These are phyloP conservation scores for Pteria penguin DNA, from an alignment of 2,888 invertebrate species.

Conservation along the genomic window DNA sequence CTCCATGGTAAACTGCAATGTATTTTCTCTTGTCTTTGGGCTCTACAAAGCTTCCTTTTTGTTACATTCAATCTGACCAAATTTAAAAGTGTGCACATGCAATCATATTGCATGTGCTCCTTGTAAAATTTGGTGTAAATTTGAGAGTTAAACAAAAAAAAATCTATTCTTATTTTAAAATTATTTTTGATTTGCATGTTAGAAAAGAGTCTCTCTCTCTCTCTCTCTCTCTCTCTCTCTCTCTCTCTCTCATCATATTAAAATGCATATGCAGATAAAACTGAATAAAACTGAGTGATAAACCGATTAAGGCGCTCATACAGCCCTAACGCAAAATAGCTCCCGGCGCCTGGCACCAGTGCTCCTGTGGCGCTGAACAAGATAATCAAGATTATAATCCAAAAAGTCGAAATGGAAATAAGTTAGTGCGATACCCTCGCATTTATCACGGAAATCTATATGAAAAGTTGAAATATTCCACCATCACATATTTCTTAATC, in stretches of 20 bases:
- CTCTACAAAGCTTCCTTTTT: too few species aligned
- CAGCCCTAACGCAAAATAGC: neutral
- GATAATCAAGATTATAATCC: neutral
- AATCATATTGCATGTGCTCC: neutral
- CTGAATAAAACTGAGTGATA: neutral
- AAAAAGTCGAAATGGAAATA: slow-evolving; percentile 9
- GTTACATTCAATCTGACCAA: neutral
- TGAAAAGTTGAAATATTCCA: slow-evolving; percentile 31
- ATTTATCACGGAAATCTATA: slow-evolving; percentile 37
- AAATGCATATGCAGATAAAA: too few species aligned
- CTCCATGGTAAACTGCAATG: too few species aligned
- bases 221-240: too few species aligned
- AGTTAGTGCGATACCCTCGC: slow-evolving; percentile 23
- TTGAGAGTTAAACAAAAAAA: too few species aligned
- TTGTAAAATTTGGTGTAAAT: neutral
- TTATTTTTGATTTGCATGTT: too few species aligned
- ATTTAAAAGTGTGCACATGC: neutral
- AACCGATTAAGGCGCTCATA: neutral
- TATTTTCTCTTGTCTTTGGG: too few species aligned
- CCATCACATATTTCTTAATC: slow-evolving; percentile 35
- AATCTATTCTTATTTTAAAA: too few species aligned
- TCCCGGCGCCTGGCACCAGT: neutral
- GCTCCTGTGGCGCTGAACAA: slow-evolving; percentile 5
- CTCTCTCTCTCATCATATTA: too few species aligned
- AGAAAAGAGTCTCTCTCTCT: neutral